These are phyloP conservation scores for Pseudochirops corinnae DNA, from an alignment of 2,797 vertebrate genomes.

Conservation along the genomic window DNA sequence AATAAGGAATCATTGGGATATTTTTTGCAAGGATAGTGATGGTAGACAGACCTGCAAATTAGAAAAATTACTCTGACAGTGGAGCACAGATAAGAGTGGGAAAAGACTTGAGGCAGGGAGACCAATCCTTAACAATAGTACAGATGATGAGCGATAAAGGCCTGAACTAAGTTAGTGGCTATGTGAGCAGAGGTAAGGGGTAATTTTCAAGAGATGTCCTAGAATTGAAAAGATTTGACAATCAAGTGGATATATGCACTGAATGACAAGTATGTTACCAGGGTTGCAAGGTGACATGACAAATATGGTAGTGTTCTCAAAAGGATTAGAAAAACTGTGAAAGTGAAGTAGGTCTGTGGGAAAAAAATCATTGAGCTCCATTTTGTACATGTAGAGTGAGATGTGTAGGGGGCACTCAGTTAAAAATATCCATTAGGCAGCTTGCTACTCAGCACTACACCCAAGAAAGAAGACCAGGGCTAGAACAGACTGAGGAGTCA, in stretches of 20 bases:
- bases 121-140: background rate
- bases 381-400: background rate
- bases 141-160: background rate
- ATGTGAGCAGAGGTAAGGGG: background rate
- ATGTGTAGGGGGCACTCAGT: background rate
- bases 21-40: background rate
- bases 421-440: background rate
- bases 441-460: background rate
- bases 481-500: background rate
- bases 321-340: background rate
- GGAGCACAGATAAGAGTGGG: background rate
- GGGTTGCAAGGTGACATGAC: background rate
- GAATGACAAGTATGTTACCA: background rate
- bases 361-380: background rate
- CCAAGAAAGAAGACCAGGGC: background rate
- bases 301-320: background rate
- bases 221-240: background rate
- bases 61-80: background rate
- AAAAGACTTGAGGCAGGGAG: background rate
- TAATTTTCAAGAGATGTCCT: background rate
- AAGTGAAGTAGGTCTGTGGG: background rate
- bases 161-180: background rate
- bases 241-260: background rate
- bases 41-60: background rate
- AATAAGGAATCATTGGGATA: background rate